phyloP scores from a whole-genome alignment of 2,888 invertebrate species.

The Mellilla xanthometata region DNA sequence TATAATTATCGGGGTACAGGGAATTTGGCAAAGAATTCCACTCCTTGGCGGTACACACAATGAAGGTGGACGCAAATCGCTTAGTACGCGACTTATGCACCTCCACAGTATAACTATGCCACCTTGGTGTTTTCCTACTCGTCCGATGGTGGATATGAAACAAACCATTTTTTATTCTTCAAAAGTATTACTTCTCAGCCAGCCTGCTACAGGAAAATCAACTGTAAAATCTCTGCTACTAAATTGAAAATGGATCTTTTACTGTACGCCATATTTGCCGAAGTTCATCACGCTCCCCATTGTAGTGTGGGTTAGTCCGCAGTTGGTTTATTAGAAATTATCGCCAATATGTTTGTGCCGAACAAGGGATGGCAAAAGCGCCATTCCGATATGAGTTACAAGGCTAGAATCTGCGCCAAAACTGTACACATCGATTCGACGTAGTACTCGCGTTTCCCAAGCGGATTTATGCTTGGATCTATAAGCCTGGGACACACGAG shows the following conservation, averaged over 20 bases:
- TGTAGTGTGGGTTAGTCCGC: slow-evolving; percentile 17
- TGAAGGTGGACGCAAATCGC: too few species aligned
- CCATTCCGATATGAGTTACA: slow-evolving; percentile 58
- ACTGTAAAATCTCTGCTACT: neutral
- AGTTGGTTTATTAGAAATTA: slow-evolving; percentile 29
- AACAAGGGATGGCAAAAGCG: slow-evolving; percentile 39
- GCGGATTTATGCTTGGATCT: slow-evolving; percentile 67
- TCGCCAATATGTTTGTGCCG: slow-evolving; percentile 35
- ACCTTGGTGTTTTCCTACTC: too few species aligned
- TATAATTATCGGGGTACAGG: too few species aligned
- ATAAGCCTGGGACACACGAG: slow-evolving; percentile 49
- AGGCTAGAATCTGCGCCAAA: slow-evolving; percentile 57
- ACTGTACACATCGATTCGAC: slow-evolving; percentile 57
- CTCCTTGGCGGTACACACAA: too few species aligned
- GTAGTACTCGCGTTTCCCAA: slow-evolving; percentile 60
- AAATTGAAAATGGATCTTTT: slow-evolving; percentile 1
- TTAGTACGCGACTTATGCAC: too few species aligned
- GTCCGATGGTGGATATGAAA: too few species aligned
- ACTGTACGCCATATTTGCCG: slow-evolving; percentile 4
- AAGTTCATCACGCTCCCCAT: slow-evolving; percentile 11
- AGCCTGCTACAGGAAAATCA: too few species aligned
- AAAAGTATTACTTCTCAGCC: too few species aligned
- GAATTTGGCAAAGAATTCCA: too few species aligned
- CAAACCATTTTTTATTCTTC: too few species aligned
- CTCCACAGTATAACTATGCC: too few species aligned